phyloP scores from a whole-genome alignment of 2,797 vertebrate species.

The Xyrichtys novacula region DNA sequence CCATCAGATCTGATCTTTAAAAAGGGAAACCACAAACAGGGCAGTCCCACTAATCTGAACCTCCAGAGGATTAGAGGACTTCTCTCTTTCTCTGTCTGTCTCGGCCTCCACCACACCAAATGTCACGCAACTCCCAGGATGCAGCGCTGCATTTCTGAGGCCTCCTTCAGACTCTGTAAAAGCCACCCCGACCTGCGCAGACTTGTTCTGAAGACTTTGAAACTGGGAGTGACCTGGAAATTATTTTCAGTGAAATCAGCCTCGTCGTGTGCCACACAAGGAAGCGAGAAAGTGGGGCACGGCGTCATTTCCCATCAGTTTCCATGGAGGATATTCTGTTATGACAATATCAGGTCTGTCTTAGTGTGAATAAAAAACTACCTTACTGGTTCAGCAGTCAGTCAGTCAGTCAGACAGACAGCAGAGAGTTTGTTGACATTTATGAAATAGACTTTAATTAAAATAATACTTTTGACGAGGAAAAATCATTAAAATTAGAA shows the following conservation, averaged over 20 bases:
- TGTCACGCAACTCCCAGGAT: constrained; percentile 64
- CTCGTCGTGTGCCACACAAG: constrained; percentile 33
- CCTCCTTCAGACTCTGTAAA: constrained; percentile 51
- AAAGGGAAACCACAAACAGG: constrained; percentile 49
- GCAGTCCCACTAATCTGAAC: constrained; percentile 37
- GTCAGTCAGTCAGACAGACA: no score
- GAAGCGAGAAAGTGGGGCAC: not conserved
- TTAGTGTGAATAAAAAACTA: not conserved
- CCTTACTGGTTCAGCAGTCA: no score
- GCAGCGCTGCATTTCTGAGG: constrained; percentile 57
- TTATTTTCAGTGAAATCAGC: constrained; percentile 58
- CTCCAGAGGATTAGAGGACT: constrained; percentile 57
- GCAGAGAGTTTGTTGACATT: no score
- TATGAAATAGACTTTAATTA: no score
- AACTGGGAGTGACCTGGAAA: constrained; percentile 65
- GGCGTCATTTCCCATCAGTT: not conserved
- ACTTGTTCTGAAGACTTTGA: constrained; percentile 56
- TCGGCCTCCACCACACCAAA: constrained; percentile 47
- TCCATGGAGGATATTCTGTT: not conserved
- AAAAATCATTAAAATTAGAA: no score
- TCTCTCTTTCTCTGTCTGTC: constrained; percentile 31
- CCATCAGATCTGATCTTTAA: constrained; percentile 46
- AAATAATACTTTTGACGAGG: no score
- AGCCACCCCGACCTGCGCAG: constrained; percentile 60
- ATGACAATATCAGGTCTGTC: not conserved